Evolutionary conservation across 2,888 invertebrate species (phyloP).

Genomic region (Xylota sylvarum): DNA sequence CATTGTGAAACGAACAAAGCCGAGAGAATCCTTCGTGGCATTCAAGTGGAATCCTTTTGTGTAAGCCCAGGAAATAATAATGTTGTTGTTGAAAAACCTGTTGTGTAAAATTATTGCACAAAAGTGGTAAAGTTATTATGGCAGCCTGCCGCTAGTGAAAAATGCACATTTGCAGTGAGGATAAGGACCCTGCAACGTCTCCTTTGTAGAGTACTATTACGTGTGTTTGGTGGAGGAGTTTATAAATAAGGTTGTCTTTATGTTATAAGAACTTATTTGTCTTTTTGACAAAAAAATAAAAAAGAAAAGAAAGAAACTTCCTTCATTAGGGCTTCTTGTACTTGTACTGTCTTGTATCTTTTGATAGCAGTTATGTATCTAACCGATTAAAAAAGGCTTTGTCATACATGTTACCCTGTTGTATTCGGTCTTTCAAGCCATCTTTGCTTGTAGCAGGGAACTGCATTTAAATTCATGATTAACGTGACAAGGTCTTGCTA

Average conservation of each 20-base stretch:
- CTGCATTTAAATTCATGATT: no score
- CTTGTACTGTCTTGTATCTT: not conserved
- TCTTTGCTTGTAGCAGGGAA: no score
- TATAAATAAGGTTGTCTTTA: not conserved
- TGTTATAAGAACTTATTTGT: not conserved
- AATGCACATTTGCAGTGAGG: slow-evolving; percentile 51
- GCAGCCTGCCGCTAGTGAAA: slow-evolving; percentile 20
- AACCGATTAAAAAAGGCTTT: no score
- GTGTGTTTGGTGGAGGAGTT: slow-evolving; percentile 1
- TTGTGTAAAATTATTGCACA: slow-evolving; percentile 59
- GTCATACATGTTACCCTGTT: no score
- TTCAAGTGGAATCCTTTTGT: slow-evolving; percentile 62
- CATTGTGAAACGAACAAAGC: slow-evolving; percentile 56
- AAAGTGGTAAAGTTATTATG: slow-evolving; percentile 62
- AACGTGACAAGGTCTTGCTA: no score
- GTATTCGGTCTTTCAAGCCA: no score
- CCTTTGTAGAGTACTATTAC: not conserved
- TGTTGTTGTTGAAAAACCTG: slow-evolving; percentile 50
- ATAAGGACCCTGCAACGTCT: slow-evolving; percentile 28
- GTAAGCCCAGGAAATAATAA: slow-evolving; percentile 18
- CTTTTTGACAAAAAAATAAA: no score
- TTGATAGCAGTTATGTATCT: no score
- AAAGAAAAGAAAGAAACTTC: no score
- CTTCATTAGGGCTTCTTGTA: no score
- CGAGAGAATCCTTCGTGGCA: slow-evolving; percentile 45